A percentile compares a stretch with the other conserved stretches of the same genome.
Evolutionary conservation across 2,113 vertebrate genomes (phyloP).

Genomic region (Eupsittula cactorum): DNA sequence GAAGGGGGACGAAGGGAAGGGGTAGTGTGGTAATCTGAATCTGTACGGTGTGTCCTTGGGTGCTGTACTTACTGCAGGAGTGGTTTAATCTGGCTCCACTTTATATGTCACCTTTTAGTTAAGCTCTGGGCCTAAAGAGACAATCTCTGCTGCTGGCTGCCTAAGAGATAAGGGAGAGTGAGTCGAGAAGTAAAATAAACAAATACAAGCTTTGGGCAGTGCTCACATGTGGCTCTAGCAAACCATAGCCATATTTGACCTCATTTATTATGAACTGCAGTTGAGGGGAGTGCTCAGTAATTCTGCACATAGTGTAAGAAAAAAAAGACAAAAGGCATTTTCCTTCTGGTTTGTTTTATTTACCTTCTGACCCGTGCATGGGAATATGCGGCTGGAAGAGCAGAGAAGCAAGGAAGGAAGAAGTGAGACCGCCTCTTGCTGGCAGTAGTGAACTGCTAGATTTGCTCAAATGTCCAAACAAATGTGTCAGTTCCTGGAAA

Average conservation of each 20-base stretch:
- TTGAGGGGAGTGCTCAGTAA: background rate
- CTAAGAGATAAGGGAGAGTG: background rate
- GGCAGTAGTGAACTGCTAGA: background rate
- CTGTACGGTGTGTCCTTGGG: background rate
- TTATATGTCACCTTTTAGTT: background rate
- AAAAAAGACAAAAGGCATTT: background rate
- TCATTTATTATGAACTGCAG: background rate
- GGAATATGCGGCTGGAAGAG: background rate
- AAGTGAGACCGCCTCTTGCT: background rate
- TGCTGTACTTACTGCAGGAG: background rate
- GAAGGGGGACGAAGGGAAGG: no score
- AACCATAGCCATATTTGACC: background rate
- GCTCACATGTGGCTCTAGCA: background rate
- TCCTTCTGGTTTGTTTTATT: background rate
- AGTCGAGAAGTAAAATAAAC: background rate
- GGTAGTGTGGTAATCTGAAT: background rate
- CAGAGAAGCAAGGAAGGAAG: background rate
- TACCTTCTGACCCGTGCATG: background rate
- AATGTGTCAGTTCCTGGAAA: background rate
- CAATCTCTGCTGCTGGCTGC: background rate
- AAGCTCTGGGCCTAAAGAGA: background rate
- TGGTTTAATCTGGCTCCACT: background rate
- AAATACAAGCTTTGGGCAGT: background rate
- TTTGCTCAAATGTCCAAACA: background rate
- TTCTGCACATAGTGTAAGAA: background rate